These are phyloP conservation scores for Philopotamus ludificatus DNA, from an alignment of 1,140 invertebrate species.

Conservation along the genomic window DNA sequence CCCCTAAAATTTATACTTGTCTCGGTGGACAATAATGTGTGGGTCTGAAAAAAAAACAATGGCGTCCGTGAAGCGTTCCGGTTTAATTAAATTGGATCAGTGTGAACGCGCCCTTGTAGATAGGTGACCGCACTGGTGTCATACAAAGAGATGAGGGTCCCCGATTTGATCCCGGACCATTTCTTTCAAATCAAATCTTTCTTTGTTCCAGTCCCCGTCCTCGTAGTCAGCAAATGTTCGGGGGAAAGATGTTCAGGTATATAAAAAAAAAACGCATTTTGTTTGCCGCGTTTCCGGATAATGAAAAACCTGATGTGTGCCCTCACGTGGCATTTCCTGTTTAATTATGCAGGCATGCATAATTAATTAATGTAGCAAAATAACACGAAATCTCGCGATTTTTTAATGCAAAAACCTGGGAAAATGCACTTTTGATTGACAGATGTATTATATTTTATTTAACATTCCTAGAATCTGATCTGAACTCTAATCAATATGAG, in stretches of 20 bases:
- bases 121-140: not conserved
- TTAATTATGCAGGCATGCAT: too few relatives aligned
- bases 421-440: too few relatives aligned
- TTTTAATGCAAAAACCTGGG: too few relatives aligned
- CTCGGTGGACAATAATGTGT: not conserved
- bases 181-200: slow-evolving; percentile 2
- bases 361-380: too few relatives aligned
- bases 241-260: not conserved
- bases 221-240: not conserved
- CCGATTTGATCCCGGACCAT: not conserved
- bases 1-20: not conserved
- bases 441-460: too few relatives aligned
- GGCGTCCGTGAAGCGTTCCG: not conserved
- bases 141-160: slow-evolving; percentile 7
- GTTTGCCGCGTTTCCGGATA: too few relatives aligned
- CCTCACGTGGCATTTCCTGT: too few relatives aligned
- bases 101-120: not conserved
- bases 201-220: not conserved
- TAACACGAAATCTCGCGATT: too few relatives aligned
- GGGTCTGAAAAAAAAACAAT: not conserved
- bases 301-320: too few relatives aligned
- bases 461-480: too few relatives aligned
- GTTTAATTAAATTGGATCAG: slow-evolving; percentile 1
- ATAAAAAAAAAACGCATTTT: too few relatives aligned
- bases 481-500: too few relatives aligned